These are phyloP conservation scores for Thinocorus orbignyianus DNA, from an alignment of 2,113 vertebrate genomes.

Conservation along the genomic window DNA sequence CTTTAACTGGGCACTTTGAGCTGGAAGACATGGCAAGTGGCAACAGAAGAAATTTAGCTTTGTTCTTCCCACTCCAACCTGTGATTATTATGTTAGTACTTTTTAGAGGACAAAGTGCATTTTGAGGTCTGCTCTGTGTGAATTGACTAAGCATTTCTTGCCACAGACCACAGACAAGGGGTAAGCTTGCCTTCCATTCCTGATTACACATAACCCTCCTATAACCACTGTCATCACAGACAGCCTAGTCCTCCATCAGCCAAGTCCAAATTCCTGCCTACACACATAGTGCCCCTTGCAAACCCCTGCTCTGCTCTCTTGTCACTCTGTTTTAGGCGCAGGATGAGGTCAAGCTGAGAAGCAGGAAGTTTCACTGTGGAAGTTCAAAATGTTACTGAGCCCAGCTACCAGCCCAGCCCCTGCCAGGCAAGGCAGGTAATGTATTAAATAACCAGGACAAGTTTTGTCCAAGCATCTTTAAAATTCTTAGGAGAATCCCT, in stretches of 20 bases:
- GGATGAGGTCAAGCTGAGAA: neutral
- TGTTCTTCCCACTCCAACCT: neutral
- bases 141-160: neutral
- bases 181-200: neutral
- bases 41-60: neutral
- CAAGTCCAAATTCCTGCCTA: neutral
- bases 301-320: neutral
- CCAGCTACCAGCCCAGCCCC: neutral
- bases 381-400: neutral
- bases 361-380: neutral
- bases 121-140: neutral
- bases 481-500: neutral
- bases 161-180: neutral
- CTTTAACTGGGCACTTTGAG: neutral
- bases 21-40: neutral
- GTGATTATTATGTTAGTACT: neutral
- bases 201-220: neutral
- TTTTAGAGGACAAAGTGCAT: neutral
- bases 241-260: neutral
- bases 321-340: neutral
- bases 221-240: rapidly evolving
- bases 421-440: neutral
- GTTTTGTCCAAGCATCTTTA: neutral
- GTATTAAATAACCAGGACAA: neutral
- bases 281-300: rapidly evolving